A percentile compares a stretch with the other conserved stretches of the same genome.
These are phyloP conservation scores for Pristionchus mayeri DNA, from an alignment of 2,888 invertebrate genomes.

Conservation along the genomic window DNA sequence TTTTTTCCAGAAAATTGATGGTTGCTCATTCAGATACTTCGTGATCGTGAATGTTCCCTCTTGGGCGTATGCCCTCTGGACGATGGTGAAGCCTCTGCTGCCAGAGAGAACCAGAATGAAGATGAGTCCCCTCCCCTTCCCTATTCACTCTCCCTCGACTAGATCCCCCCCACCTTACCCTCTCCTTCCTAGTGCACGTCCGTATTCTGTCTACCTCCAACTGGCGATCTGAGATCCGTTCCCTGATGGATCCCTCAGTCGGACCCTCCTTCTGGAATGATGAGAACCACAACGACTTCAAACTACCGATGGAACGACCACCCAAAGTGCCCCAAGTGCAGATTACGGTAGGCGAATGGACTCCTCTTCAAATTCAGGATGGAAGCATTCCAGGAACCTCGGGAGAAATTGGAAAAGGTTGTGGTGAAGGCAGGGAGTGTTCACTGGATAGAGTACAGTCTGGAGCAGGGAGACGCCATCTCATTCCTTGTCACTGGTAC, in stretches of 20 bases:
- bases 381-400: not conserved
- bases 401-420: constrained; percentile 28
- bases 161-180: not conserved
- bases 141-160: not conserved
- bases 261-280: constrained; percentile 47
- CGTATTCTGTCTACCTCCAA: constrained; percentile 53
- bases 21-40: constrained; percentile 58
- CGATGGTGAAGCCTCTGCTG: constrained; percentile 67
- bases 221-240: constrained; percentile 36
- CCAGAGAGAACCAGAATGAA: constrained; percentile 72
- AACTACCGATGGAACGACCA: not conserved
- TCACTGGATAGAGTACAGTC: constrained; percentile 11
- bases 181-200: constrained; percentile 45
- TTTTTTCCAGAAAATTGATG: too few relatives aligned
- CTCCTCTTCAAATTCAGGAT: not conserved
- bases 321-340: not conserved
- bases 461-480: constrained; percentile 40
- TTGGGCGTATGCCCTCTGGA: constrained; percentile 68
- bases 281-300: constrained; percentile 46
- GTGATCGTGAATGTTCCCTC: constrained; percentile 71
- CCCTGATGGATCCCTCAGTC: not conserved
- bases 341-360: not conserved
- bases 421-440: constrained; percentile 25
- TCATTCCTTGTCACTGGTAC: constrained; percentile 19
- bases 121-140: constrained; percentile 50